Base-by-base conservation (phyloP, 1,140 invertebrate genomes). In the Samia ricini region DNA sequence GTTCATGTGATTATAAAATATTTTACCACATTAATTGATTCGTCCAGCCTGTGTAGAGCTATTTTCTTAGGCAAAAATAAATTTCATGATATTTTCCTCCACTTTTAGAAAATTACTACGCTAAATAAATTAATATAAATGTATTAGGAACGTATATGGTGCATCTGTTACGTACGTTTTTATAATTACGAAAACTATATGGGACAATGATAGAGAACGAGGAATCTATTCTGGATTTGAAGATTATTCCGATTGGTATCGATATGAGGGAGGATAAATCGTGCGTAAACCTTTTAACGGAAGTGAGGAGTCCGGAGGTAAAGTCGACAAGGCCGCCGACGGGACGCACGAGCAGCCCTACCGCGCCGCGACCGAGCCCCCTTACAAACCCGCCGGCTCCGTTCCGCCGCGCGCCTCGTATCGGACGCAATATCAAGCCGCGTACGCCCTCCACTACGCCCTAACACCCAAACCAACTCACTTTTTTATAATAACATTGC, bases 321-420 rank as follows among this genome's bases (percentile, higher is more conserved):
- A 81, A 88, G 72, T 88, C 85, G 42, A 85, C 73, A 63, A 85
- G 64, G 7, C 83, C 85, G 56, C 77, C 77, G 51, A 82, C 57
- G 22, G 85, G 85, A 0, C 82, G 70, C 65, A 85, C 76, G 6
- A 88, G 26, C n/a, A 88, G 74, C 6, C 83, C 83, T n/a, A 85
- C 51, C 50, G 77, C 70, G 61, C 79, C 85, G 10, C 64, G 72
- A 6, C 79, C 80, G 8, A 84, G 71, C 5, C 83, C 81, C 56
- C 66, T 71, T 60, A 77, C 57, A 66, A 84, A 84, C 19, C 83
- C 83, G 18, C 63, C 56, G 21, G 77, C 77, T 36, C 84, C 84
- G 58, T 66, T 63, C 48, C 66, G 64, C 18, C 64, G 67, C 26
- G 83, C 84, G 52, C 79, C 83, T 26, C 64, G 67, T 4, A 80